Evolutionary conservation across 2,888 invertebrate genomes (phyloP).

Genomic region (Clepsis dumicolana): DNA sequence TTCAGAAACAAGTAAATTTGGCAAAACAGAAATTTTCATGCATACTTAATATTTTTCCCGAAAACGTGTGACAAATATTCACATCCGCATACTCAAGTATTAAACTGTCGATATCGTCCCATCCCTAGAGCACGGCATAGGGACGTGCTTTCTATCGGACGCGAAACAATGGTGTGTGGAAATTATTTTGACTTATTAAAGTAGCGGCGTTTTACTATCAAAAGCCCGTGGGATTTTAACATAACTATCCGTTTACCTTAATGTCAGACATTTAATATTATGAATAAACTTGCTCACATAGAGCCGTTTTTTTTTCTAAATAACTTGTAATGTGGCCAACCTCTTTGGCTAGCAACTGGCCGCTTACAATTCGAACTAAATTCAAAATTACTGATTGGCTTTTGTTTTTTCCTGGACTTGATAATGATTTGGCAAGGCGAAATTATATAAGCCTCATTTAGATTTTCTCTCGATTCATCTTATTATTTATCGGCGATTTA

Average conservation of each 20-base stretch:
- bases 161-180: conserved; percentile 15
- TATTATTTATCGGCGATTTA: too few species aligned
- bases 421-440: too few species aligned
- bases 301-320: too few species aligned
- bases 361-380: too few species aligned
- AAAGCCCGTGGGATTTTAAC: background rate
- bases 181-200: conserved; percentile 7
- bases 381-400: too few species aligned
- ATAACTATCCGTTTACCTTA: background rate
- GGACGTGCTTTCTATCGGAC: conserved; percentile 6
- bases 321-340: too few species aligned
- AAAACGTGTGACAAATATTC: background rate
- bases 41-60: background rate
- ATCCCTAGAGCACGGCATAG: background rate
- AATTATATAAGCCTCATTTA: too few species aligned
- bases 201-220: background rate
- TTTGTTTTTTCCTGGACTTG: too few species aligned
- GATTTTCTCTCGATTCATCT: too few species aligned
- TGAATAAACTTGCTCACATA: too few species aligned
- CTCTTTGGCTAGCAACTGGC: too few species aligned
- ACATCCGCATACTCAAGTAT: background rate
- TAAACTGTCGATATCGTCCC: background rate
- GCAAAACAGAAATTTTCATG: background rate
- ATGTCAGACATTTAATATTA: background rate
- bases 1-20: background rate